A percentile compares a stretch with the other conserved stretches of the same genome.
Evolutionary conservation across 2,888 invertebrate genomes (phyloP).

Genomic region (Sinelater perroti): DNA sequence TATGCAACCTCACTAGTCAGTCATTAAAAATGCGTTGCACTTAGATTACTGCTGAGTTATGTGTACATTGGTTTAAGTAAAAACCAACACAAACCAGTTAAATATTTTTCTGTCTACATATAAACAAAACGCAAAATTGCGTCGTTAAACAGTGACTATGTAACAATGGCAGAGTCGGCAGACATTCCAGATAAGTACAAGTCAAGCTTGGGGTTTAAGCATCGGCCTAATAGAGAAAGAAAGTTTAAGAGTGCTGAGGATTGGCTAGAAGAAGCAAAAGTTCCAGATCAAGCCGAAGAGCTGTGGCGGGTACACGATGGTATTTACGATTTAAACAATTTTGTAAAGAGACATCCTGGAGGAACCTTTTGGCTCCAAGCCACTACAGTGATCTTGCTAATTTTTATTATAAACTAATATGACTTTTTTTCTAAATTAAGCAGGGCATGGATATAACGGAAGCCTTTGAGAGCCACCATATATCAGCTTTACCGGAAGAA

Average conservation of each 20-base stretch:
- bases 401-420: neutral
- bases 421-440: neutral
- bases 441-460: constrained; percentile 72
- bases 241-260: neutral
- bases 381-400: constrained; percentile 65
- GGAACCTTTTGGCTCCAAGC: constrained; percentile 78
- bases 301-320: constrained; percentile 79
- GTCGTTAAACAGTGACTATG: too few relatives aligned
- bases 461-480: constrained; percentile 79
- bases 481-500: constrained; percentile 65
- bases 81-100: too few relatives aligned
- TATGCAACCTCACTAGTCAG: too few relatives aligned
- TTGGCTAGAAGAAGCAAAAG: constrained; percentile 22
- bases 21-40: too few relatives aligned
- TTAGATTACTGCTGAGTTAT: too few relatives aligned
- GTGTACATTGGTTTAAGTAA: too few relatives aligned
- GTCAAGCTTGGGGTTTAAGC: too few relatives aligned
- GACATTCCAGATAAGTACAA: too few relatives aligned
- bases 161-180: too few relatives aligned
- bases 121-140: too few relatives aligned
- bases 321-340: constrained; percentile 85
- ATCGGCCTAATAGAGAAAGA: constrained; percentile 3
- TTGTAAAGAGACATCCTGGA: constrained; percentile 85
- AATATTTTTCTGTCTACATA: too few relatives aligned
- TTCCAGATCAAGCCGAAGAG: constrained; percentile 75